These are phyloP conservation scores for Taurulus bubalis DNA, from an alignment of 2,113 vertebrate species.

Conservation along the genomic window DNA sequence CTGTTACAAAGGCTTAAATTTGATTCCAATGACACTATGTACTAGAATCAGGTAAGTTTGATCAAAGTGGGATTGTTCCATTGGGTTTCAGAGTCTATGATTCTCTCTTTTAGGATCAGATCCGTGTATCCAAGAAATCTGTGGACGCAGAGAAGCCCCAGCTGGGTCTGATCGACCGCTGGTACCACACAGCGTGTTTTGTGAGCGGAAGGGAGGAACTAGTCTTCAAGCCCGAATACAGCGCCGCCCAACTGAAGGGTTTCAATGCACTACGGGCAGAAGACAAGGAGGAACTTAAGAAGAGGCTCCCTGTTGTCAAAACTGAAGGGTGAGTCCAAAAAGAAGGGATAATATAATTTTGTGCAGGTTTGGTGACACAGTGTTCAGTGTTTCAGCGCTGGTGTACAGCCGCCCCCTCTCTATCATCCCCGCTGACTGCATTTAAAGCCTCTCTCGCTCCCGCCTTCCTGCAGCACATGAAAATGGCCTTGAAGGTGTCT, in stretches of 20 bases:
- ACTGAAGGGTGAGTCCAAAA: slow-evolving; percentile 87
- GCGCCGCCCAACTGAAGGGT: slow-evolving; percentile 90
- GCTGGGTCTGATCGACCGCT: slow-evolving; percentile 97
- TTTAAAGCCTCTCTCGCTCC: slow-evolving; percentile 35
- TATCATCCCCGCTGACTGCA: not conserved
- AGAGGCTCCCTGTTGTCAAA: slow-evolving; percentile 90
- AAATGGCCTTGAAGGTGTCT: slow-evolving; percentile 81
- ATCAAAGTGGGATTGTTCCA: not conserved
- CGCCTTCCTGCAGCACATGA: slow-evolving; percentile 69
- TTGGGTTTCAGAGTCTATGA: not conserved
- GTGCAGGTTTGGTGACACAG: not conserved
- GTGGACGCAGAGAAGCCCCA: slow-evolving; percentile 94
- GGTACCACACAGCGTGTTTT: slow-evolving; percentile 96
- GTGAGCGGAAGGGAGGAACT: slow-evolving; percentile 89
- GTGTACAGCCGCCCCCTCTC: not conserved
- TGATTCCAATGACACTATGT: no score
- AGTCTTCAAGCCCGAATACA: slow-evolving; percentile 88
- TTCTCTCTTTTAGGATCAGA: slow-evolving; percentile 87
- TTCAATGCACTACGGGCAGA: slow-evolving; percentile 88
- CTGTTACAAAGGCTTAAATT: no score
- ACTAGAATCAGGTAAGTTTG: not conserved
- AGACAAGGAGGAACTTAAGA: slow-evolving; percentile 91
- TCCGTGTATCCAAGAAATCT: slow-evolving; percentile 96
- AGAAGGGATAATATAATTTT: not conserved
- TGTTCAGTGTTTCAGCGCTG: slow-evolving; percentile 7